Evolutionary conservation across 2,797 vertebrate species (phyloP).

Genomic region (Sandelia bainsii): DNA sequence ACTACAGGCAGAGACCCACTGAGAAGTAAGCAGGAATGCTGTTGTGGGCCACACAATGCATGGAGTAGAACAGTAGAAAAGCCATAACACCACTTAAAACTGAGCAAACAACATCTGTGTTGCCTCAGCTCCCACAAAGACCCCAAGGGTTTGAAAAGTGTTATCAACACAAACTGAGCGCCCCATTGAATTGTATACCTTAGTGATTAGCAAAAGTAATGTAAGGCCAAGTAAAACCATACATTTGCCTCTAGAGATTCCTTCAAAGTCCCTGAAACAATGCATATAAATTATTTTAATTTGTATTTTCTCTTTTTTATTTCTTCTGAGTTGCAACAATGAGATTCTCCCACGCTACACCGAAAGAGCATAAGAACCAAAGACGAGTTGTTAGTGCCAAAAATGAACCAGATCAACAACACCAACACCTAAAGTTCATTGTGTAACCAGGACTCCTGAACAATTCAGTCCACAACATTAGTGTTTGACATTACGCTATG

Average conservation of each 20-base stretch:
- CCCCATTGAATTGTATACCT: conserved; percentile 3
- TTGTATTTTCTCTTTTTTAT: neutral
- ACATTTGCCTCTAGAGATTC: conserved; percentile 4
- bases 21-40: conserved; percentile 10
- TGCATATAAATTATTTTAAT: neutral
- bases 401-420: neutral
- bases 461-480: too few relatives aligned
- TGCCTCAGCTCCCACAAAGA: conserved; percentile 41
- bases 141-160: conserved; percentile 39
- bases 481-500: too few relatives aligned
- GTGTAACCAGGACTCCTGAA: too few relatives aligned
- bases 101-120: conserved; percentile 63
- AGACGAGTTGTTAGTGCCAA: neutral
- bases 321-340: neutral
- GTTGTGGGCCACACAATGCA: conserved; percentile 39
- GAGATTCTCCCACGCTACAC: neutral
- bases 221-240: neutral
- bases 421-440: neutral
- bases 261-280: conserved; percentile 10
- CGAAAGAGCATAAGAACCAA: neutral
- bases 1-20: conserved; percentile 18
- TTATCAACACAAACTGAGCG: conserved; percentile 24
- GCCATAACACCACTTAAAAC: conserved; percentile 30
- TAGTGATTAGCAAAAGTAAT: neutral
- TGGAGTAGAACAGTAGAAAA: conserved; percentile 45